Evolutionary conservation across 2,888 invertebrate genomes (phyloP), one percentile per base, ranked within the genome.

Genomic region (Choristoneura rosaceana): DNA sequence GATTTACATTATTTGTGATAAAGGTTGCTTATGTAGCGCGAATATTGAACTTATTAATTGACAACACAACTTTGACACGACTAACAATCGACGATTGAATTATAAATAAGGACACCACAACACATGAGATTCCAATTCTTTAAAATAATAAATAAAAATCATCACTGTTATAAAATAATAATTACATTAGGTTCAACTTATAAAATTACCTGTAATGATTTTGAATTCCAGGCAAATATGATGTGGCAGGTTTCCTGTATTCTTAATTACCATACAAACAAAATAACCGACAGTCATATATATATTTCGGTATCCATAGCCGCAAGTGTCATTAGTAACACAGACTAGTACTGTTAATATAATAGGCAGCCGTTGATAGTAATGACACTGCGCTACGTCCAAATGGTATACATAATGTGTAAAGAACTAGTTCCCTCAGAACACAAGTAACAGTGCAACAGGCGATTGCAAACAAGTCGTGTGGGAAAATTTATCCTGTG

Each of bases 1-100:
- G 90, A 88, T 87, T 89, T 87, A 83, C 79, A 79, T 83, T 80
- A 73, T 81, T 87, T 90, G 90, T 90, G 90, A 89, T 89, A 77
- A 74, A 76, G 77, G 81, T 81, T 81, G 81, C 81, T 78, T 78
- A 58, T 50, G 68, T 38, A 71, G 58, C 67, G 58, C 58, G 45
- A 67, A 15, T 45, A 47, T 63, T 47, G 71, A 47, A 68, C 71
- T 41, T 14, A 50, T 33, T 58, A 50, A 63, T 47, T 52, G 62
- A 58, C 67, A 68, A 58, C 62, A 71, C 68, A 63, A 62, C 17
- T 55, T 55, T 55, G 55, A 17, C 55, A 55, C 25, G 41, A 45
- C 45, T 62, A 33, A 61, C 61, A 47, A 62, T 34, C 34, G 41
- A 68, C 50, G 66, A n/a, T 67, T 66, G 25, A 38, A 41, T 62